Evolutionary conservation across 2,797 vertebrate species (phyloP), one percentile per base, ranked within the genome.

Genomic region (Aldrovandia affinis): DNA sequence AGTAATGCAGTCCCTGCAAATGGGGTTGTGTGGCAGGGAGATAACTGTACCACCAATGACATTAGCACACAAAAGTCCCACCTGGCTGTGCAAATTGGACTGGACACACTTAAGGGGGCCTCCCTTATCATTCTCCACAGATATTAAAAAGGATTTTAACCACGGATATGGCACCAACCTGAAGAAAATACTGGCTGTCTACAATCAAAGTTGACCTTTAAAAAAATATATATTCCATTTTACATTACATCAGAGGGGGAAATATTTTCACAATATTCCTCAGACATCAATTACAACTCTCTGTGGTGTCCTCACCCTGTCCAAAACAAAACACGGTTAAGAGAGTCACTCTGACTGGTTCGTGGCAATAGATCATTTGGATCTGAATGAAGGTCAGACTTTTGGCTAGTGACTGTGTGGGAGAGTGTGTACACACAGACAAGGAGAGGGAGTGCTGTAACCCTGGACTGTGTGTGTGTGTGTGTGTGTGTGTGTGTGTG

Each of bases 81-180:
- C 54, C 36, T 63, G n/a, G 20, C 1, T 10, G 63, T 28, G 54
- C 39, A 15, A 61, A 81, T 81, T 52, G 89, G 90, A 89, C 90
- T 85, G 87, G 90, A 93, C 92, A 93, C 90, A 52, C 88, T 93
- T 91, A 89, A 92, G 93, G 92, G 92, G 91, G 91, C 91, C 88
- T 86, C 89, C 90, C 95, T 96, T 96, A 96, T 96, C 95, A 92
- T 90, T 89, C 90, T 89, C 91, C 90, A 91, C 95, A 96, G 94
- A 94, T 93, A 93, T 94, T 92, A 93, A 93, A 95, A 93, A 94
- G 94, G 93, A 95, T 96, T 96, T 95, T 93, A 80, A 90, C 92
- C 92, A 90, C 87, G 90, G 93, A 94, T 94, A 93, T 93, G 93
- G 93, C 93, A 94, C 88, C 88, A 89, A 91, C 90, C 89, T 89